Evolutionary conservation across 2,888 invertebrate genomes (phyloP).

Genomic region (Sinopyrophorus schimmeli): DNA sequence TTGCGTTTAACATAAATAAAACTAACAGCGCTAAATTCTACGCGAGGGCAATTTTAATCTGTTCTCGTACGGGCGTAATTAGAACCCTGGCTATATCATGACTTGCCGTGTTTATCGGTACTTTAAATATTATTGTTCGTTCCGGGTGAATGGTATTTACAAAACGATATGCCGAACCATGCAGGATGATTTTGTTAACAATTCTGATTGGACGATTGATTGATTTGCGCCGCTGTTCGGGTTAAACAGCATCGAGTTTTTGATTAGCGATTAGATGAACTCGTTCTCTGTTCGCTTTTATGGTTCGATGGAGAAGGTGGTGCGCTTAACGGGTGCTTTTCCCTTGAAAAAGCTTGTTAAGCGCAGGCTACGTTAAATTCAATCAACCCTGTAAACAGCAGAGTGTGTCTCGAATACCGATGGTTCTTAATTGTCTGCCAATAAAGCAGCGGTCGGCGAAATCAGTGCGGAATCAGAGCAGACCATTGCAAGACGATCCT

Average conservation of each 20-base stretch:
- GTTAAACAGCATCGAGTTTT: constrained; percentile 37
- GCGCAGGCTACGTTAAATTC: constrained; percentile 45
- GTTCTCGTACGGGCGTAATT: constrained; percentile 42
- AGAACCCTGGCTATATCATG: constrained; percentile 34
- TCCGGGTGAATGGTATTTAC: constrained; percentile 48
- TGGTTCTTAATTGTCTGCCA: constrained; percentile 56
- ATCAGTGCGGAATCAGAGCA: constrained; percentile 46
- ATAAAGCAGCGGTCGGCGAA: constrained; percentile 50
- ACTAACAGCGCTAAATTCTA: constrained; percentile 48
- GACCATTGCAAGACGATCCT: constrained; percentile 52
- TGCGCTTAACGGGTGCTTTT: constrained; percentile 30
- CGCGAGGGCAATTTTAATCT: constrained; percentile 54
- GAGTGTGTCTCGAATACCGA: constrained; percentile 52
- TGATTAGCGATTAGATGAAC: constrained; percentile 39
- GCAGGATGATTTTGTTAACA: constrained; percentile 45
- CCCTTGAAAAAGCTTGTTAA: constrained; percentile 42
- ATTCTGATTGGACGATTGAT: constrained; percentile 40
- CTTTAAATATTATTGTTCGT: constrained; percentile 51
- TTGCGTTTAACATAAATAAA: constrained; percentile 55
- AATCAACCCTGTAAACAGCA: constrained; percentile 54
- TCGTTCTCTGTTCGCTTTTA: constrained; percentile 37
- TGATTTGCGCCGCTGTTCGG: constrained; percentile 33
- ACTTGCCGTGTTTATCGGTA: constrained; percentile 42
- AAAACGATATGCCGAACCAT: constrained; percentile 46
- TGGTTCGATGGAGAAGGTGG: constrained; percentile 38